Percentiles rank a stretch among this genome's conserved stretches.
Conservation (phyloP, 35 echinoderm and acorn worm genomes). For the Holothuria glaberrima region DNA sequence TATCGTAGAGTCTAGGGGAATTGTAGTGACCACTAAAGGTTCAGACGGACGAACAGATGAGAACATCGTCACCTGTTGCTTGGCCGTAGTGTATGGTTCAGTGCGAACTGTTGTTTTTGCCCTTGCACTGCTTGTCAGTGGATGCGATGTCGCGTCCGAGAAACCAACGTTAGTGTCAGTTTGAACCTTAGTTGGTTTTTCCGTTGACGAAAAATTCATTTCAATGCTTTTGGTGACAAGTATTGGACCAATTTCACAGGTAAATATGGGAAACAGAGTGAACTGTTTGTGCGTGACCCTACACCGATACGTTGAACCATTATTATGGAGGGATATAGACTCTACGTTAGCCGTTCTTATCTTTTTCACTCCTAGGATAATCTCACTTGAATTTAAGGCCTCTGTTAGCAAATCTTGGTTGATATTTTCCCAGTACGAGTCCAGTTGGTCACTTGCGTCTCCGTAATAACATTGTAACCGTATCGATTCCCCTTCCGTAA, state of each 20-base stretch:
- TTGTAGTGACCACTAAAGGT: no score
- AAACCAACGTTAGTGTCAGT: not conserved
- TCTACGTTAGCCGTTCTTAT: not conserved
- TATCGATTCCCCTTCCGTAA: not conserved
- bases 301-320: not conserved
- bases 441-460: not conserved
- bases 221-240: not conserved
- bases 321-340: not conserved
- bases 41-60: not conserved
- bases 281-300: not conserved
- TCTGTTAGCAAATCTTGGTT: not conserved
- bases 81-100: not conserved
- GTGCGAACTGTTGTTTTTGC: no score
- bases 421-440: not conserved
- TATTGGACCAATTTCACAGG: slow-evolving; percentile 36
- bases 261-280: not conserved
- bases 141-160: not conserved
- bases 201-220: not conserved
- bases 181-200: not conserved
- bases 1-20: no score
- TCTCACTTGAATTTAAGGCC: not conserved
- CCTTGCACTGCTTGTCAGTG: not conserved
- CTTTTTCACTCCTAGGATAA: not conserved
- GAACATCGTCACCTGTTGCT: not conserved
- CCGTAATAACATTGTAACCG: slow-evolving; percentile 7